Base-by-base conservation (phyloP, 2,797 vertebrate genomes). In the Fistularia commersonii region DNA sequence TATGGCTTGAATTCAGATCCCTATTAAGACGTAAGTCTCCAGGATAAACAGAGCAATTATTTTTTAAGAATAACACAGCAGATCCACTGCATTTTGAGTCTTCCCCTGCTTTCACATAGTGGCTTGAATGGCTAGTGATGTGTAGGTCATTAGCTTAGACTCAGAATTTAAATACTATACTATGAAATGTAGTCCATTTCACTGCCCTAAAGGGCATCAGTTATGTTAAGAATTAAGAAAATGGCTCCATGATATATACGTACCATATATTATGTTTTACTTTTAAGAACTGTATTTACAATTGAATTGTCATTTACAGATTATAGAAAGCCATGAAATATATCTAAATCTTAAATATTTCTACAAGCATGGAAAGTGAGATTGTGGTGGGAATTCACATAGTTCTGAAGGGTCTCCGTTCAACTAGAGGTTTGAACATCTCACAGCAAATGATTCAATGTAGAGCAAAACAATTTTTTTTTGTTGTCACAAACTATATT, bases 181-280 rank as follows among this genome's bases (percentile, higher is more conserved):
- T 23, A 23, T 23, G 23, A 23, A 23, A 23, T 23, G 23, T 23
- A 23, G 23, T 23, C 23, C 23, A 23, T 23, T 23, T 23, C 23
- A 23, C 23, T 23, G 23, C 23, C 23, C 79, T 52, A 57, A 65
- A 59, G 67, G 82, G 72, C 53, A 64, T 67, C 63, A 76, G 80
- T 81, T 80, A 82, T 64, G 42, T 48, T 72, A 41, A 70, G 72
- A 75, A 81, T 62, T 64, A 40, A 74, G 61, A 72, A 79, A 74
- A 69, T 41, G 72, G 50, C 48, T 77, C 64, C 54, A 67, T 47
- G 8, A 64, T 74, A 66, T 61, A 54, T 57, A 77, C 61, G 53
- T 61, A 46, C 61, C 49, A 51, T 75, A 62, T 64, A 82, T 80
- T 77, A 62, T 64, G 43, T 66, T 69, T 23, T 23, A 23, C 2